These are phyloP conservation scores for Xiphorhynchus erythropygius DNA, from an alignment of 2,797 vertebrate species.

Conservation along the genomic window DNA sequence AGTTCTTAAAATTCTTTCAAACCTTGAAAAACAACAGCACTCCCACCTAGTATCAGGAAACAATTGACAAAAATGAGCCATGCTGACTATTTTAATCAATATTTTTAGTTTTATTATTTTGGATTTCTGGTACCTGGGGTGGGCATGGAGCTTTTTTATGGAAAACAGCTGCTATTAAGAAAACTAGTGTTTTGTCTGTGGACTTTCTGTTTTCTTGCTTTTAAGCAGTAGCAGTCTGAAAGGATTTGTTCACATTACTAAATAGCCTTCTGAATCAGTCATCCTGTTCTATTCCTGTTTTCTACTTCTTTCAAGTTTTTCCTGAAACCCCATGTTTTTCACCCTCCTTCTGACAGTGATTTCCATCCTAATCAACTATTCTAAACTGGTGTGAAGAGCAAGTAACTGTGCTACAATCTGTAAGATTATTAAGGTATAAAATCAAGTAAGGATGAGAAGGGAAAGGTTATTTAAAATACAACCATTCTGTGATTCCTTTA, in stretches of 20 bases:
- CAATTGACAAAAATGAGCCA: not conserved
- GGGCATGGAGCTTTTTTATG: not conserved
- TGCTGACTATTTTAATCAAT: rapidly evolving
- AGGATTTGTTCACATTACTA: not conserved
- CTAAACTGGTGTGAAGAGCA: not conserved
- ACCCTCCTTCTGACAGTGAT: not conserved
- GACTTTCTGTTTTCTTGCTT: not conserved
- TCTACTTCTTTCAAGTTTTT: not conserved
- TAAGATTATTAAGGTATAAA: not conserved
- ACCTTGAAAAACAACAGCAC: not conserved
- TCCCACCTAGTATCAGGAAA: not conserved
- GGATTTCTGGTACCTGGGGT: not conserved
- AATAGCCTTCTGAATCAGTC: not conserved
- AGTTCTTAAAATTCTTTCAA: not conserved
- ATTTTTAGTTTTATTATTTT: not conserved
- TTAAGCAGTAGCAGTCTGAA: not conserved
- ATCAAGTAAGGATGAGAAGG: not conserved
- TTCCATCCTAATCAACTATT: not conserved
- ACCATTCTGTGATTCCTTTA: not conserved
- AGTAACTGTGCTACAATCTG: not conserved
- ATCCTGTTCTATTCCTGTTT: not conserved
- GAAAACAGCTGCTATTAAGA: not conserved
- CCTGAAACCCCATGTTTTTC: not conserved
- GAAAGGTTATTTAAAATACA: not conserved
- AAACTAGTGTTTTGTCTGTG: not conserved